These are phyloP conservation scores for Mormoops blainvillei DNA, from an alignment of 2,113 vertebrate genomes.

Conservation along the genomic window DNA sequence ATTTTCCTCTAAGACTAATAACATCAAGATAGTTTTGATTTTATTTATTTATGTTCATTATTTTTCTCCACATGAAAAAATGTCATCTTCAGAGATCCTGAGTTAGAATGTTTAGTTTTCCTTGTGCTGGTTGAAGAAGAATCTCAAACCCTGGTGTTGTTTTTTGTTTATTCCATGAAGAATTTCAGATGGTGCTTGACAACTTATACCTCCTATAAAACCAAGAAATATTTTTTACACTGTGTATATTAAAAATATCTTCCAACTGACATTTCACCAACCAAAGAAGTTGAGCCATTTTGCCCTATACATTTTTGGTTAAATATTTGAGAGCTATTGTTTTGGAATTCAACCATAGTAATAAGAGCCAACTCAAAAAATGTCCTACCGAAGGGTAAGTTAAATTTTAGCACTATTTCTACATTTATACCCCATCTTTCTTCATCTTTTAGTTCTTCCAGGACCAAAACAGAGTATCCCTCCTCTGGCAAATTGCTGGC, in stretches of 20 bases:
- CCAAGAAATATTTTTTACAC: background rate
- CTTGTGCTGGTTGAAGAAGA: conserved; percentile 42
- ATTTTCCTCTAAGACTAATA: conserved; percentile 56
- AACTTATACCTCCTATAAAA: conserved; percentile 6
- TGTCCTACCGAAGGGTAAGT: background rate
- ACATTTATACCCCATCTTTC: background rate
- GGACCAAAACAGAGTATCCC: background rate
- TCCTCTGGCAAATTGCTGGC: background rate
- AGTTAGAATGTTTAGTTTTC: conserved; percentile 34
- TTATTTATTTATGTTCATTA: conserved; percentile 21
- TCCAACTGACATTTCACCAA: background rate
- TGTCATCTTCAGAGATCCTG: conserved; percentile 29
- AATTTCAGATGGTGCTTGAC: conserved; percentile 40
- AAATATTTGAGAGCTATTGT: conserved; percentile 8
- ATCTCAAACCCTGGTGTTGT: background rate
- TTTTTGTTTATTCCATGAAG: conserved; percentile 35
- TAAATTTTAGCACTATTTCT: background rate
- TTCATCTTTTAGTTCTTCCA: background rate
- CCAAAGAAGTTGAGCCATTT: background rate
- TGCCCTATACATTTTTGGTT: background rate
- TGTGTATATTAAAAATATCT: conserved; percentile 12
- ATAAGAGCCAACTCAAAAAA: conserved; percentile 10
- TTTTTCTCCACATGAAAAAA: conserved; percentile 37
- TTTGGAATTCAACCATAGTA: background rate
- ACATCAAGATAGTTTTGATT: conserved; percentile 43